phyloP scores from a whole-genome alignment of 2,797 vertebrate species.

The Microctenopoma stevenorrisi region DNA sequence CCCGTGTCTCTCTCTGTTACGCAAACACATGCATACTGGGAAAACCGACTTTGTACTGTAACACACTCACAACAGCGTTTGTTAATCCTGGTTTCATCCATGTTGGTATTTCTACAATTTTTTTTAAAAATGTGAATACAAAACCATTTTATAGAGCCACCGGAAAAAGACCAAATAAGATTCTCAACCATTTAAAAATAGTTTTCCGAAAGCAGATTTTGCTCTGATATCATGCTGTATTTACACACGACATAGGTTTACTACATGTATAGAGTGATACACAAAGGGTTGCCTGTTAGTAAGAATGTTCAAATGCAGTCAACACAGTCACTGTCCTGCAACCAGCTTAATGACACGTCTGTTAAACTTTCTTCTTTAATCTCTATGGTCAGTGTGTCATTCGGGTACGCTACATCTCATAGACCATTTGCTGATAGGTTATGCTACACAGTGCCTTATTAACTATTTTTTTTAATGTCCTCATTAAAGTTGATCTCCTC shows the following conservation, averaged over 20 bases:
- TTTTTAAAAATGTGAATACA: no score
- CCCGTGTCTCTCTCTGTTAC: neutral
- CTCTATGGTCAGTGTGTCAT: neutral
- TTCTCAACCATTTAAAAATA: no score
- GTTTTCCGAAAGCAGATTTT: neutral
- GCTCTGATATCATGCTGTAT: neutral
- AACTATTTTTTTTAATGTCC: conserved; percentile 10
- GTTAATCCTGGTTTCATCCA: no score
- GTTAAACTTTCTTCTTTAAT: neutral
- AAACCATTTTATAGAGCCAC: no score
- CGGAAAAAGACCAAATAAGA: no score
- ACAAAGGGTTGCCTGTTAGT: neutral
- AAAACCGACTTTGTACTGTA: no score
- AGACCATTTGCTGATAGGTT: neutral
- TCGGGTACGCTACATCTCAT: neutral
- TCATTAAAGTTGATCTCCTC: neutral
- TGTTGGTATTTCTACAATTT: no score
- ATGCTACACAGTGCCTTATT: neutral
- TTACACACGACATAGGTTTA: neutral
- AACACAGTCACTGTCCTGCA: no score
- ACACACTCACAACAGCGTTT: no score
- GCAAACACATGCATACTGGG: neutral
- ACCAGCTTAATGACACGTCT: neutral
- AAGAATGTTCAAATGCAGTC: no score
- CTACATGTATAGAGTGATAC: neutral